A percentile compares a stretch with the other conserved stretches of the same genome.
These are phyloP conservation scores for Sebastes variabilis DNA, from an alignment of 2,797 vertebrate species.

Conservation along the genomic window DNA sequence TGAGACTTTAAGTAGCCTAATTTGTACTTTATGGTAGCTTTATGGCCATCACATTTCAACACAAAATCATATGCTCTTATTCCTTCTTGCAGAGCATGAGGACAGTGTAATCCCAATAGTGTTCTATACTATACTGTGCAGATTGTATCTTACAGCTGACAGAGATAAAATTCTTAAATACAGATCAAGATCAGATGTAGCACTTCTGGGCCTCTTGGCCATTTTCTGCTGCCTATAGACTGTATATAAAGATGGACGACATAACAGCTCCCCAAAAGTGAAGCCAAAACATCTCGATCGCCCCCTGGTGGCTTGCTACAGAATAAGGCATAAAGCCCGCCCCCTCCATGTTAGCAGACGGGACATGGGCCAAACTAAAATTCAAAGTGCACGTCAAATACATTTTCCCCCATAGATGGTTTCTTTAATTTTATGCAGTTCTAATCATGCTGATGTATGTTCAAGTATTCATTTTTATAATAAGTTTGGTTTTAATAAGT, in stretches of 20 bases:
- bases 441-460: accelerated
- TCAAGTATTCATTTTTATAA: no score
- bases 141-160: background rate
- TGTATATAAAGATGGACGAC: no score
- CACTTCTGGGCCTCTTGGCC: background rate
- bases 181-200: background rate
- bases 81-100: background rate
- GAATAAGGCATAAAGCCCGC: no score
- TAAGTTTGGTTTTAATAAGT: no score
- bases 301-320: no score
- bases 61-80: background rate
- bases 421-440: accelerated
- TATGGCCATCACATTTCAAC: background rate
- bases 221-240: background rate
- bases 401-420: no score
- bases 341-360: no score
- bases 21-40: background rate
- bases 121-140: background rate
- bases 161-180: background rate
- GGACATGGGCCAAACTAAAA: no score
- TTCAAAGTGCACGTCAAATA: no score
- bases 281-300: no score
- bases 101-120: background rate
- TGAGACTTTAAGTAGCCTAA: background rate
- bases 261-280: no score